phyloP scores from a whole-genome alignment of 1,140 invertebrate genomes.

The Nasonia vitripennis region DNA sequence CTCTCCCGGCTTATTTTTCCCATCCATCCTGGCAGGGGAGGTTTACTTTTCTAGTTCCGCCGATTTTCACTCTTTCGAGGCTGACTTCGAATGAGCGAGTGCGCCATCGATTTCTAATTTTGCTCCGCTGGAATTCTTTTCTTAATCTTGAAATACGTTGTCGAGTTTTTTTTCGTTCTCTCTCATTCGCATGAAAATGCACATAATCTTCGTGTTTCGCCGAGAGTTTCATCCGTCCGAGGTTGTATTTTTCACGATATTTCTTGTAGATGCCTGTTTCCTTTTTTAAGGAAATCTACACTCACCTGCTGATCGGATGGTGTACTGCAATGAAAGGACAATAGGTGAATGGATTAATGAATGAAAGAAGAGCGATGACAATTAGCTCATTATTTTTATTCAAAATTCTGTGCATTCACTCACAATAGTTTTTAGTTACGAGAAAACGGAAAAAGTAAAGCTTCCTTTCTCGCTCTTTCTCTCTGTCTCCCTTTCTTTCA shows the following conservation, averaged over 20 bases:
- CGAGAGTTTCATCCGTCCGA: not conserved
- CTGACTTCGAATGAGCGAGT: slow-evolving; percentile 13
- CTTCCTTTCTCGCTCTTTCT: not conserved
- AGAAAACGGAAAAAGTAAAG: slow-evolving; percentile 39
- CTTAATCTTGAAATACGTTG: not conserved
- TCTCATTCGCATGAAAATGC: not conserved
- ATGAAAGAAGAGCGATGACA: not conserved
- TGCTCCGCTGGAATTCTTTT: not conserved
- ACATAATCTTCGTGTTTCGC: not conserved
- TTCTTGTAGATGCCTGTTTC: too few species aligned
- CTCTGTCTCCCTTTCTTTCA: slow-evolving; percentile 6
- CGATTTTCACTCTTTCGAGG: not conserved
- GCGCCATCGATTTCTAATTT: slow-evolving; percentile 25
- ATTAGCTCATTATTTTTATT: slow-evolving; percentile 48
- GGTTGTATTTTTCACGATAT: not conserved
- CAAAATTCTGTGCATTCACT: slow-evolving; percentile 45
- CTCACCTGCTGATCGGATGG: not conserved
- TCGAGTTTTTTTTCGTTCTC: not conserved
- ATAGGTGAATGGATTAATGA: not conserved
- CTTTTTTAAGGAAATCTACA: not conserved
- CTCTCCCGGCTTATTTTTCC: slow-evolving; percentile 22
- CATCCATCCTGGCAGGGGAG: not conserved
- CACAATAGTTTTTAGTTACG: slow-evolving; percentile 42
- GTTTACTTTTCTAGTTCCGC: not conserved
- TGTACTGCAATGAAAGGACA: not conserved